Base-by-base conservation (phyloP, 2,888 invertebrate genomes). In the Ennomos erosarius region DNA sequence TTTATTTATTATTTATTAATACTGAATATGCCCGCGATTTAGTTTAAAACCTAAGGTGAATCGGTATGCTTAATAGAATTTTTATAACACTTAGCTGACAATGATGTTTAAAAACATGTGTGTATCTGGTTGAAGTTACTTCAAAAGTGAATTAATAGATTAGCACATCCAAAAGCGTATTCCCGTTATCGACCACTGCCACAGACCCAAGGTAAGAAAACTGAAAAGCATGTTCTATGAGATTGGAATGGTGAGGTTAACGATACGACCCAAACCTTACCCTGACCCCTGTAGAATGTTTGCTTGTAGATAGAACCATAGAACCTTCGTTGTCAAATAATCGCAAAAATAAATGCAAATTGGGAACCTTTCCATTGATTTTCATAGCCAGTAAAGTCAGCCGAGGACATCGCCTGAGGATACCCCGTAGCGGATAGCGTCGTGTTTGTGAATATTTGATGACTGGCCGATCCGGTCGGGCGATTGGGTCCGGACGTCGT, bases 331-430 rank as follows among this genome's bases (percentile, higher is more conserved):
- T 44, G 44, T 49, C 48, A 52, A 48, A 47, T 43, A 55, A 56
- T 56, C 58, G 53, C 58, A 48, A 59, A 59, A 43, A 48, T 53
- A 54, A 54, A 59, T 59, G 59, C 45, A 59, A 59, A 59, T 59
- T 50, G 54, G 40, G 33, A 58, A 58, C 57, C 57, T 52, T 45
- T 50, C 44, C 54, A 54, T 40, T 54, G 59, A 59, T 59, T 54
- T 54, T 46, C 49, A 54, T 54, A 43, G 58, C 16, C 39, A 35
- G 36, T 49, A 35, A 55, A 51, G 35, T n/a, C n/a, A 40, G 10
- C 10, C 3, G 45, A 59, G 54, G 59, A 45, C 16, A 45, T 45
- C 44, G 26, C 26, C 10, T 1, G 45, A 59, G 54, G 59, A 45
- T 33, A 45, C 36, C 44, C 33, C 35, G 49, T 48, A 48, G 53